A percentile compares a stretch with the other conserved stretches of the same genome.
phyloP scores from a whole-genome alignment of 2,113 vertebrate species.

The Chrysemys picta region DNA sequence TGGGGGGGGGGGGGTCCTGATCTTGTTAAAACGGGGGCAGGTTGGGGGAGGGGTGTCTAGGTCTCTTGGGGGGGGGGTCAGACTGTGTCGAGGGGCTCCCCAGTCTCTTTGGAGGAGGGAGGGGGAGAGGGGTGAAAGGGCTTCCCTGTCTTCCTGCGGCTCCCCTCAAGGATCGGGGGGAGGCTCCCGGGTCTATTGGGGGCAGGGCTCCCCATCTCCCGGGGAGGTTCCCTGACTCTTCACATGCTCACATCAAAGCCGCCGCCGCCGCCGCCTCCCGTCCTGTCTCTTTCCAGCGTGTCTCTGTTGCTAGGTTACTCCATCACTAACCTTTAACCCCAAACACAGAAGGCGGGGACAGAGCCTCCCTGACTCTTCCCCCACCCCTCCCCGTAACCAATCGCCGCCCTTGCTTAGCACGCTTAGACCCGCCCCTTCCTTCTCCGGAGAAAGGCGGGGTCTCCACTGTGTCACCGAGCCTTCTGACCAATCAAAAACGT shows the following conservation, averaged over 20 bases:
- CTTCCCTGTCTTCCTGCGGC: no score
- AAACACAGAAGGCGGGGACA: background rate
- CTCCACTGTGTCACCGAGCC: fast-evolving
- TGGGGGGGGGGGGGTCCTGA: no score
- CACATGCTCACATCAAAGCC: background rate
- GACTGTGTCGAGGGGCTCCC: no score
- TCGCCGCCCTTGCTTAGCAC: background rate
- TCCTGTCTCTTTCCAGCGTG: background rate
- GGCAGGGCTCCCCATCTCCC: background rate
- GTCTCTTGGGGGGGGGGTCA: no score
- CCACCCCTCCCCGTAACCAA: background rate
- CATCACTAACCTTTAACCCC: background rate
- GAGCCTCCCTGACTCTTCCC: background rate
- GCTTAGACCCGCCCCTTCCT: background rate
- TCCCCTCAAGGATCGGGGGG: no score
- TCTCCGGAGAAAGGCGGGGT: background rate
- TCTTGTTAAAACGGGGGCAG: background rate
- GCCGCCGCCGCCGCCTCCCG: background rate
- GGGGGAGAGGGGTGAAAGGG: no score
- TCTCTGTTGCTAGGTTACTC: background rate
- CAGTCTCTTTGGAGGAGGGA: no score
- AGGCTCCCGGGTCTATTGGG: background rate
- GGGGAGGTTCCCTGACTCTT: no score
- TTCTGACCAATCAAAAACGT: background rate
- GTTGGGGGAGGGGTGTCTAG: no score